A percentile compares a stretch with the other conserved stretches of the same genome.
Evolutionary conservation across 1,140 invertebrate species (phyloP).

Genomic region (Drosophila biarmipes): DNA sequence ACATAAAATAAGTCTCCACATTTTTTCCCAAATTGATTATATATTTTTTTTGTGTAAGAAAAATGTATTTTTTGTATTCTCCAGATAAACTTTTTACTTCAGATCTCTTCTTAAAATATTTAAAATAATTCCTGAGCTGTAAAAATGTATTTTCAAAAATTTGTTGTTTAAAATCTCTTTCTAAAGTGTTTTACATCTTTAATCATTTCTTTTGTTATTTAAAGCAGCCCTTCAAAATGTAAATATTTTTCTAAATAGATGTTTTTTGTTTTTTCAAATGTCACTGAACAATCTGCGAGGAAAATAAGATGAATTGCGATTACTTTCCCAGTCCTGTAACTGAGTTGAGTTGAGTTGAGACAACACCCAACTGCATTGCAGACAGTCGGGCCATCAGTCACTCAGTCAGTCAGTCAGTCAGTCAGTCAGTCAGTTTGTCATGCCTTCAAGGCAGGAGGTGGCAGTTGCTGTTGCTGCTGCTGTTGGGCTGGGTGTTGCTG

Average conservation of each 20-base stretch:
- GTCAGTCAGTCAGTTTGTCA: conserved; percentile 58
- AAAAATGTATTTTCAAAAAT: too few species aligned
- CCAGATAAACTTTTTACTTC: too few species aligned
- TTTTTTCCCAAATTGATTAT: too few species aligned
- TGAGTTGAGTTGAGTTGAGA: conserved; percentile 22
- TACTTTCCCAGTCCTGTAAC: conserved; percentile 32
- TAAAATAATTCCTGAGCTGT: too few species aligned
- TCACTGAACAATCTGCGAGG: conserved; percentile 11
- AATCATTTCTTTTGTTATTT: too few species aligned
- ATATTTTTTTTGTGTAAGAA: too few species aligned
- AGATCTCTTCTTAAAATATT: too few species aligned
- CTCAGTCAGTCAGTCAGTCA: conserved; percentile 39
- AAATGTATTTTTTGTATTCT: too few species aligned
- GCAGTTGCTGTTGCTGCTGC: conserved; percentile 8
- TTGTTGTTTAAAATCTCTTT: too few species aligned
- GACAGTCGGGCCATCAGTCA: conserved; percentile 56
- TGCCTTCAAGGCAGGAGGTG: conserved; percentile 36
- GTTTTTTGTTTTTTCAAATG: background rate
- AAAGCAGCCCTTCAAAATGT: background rate
- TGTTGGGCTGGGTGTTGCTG: background rate
- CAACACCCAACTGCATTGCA: conserved; percentile 55
- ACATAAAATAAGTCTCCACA: too few species aligned
- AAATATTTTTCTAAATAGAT: background rate
- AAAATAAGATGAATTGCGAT: conserved; percentile 43
- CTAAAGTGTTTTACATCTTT: too few species aligned